These are phyloP conservation scores for Augochlora pura DNA, from an alignment of 1,140 invertebrate species.

Conservation along the genomic window DNA sequence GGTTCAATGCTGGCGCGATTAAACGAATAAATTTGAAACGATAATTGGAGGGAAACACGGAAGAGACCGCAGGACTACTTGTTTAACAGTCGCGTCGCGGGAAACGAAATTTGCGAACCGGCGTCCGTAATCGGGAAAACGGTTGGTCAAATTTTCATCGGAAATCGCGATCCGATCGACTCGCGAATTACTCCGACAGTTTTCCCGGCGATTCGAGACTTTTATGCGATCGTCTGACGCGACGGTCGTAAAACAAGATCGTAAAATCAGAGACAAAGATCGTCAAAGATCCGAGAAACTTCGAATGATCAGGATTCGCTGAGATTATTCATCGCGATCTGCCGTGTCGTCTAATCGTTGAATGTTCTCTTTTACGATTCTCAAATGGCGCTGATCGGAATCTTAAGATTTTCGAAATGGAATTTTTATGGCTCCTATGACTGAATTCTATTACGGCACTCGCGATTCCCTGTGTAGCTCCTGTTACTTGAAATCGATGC, in stretches of 20 bases:
- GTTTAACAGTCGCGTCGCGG: neutral
- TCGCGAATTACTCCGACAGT: neutral
- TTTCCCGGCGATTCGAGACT: neutral
- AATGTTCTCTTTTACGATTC: too few relatives aligned
- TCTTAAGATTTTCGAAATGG: too few relatives aligned
- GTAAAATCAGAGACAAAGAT: neutral
- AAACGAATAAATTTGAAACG: conserved; percentile 15
- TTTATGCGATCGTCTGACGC: neutral
- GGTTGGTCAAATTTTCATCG: conserved; percentile 2
- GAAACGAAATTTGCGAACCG: neutral
- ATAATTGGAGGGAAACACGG: neutral
- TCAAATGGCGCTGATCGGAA: too few relatives aligned
- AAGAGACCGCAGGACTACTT: neutral
- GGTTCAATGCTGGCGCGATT: conserved; percentile 1
- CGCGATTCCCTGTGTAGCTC: too few relatives aligned
- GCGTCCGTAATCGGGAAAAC: neutral
- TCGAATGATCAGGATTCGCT: too few relatives aligned
- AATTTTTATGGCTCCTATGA: too few relatives aligned
- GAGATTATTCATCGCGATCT: too few relatives aligned
- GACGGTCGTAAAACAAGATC: neutral
- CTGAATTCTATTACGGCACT: too few relatives aligned
- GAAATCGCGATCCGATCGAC: neutral
- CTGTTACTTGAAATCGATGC: too few relatives aligned
- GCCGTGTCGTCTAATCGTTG: too few relatives aligned
- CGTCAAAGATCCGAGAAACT: neutral